Conservation (phyloP, 2,888 invertebrate genomes). For the Lasioglossum morio region DNA sequence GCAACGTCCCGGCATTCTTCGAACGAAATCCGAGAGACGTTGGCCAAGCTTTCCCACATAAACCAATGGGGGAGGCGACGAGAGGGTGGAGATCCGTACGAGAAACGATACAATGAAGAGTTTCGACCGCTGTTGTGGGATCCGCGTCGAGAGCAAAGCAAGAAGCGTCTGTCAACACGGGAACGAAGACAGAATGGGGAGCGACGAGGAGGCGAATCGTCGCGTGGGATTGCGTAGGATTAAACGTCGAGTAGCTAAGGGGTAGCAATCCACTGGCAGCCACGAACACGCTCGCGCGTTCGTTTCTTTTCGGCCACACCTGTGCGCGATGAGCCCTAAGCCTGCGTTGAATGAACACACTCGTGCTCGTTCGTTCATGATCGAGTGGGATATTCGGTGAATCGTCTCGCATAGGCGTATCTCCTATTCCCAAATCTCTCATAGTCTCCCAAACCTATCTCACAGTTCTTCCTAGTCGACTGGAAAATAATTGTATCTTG, state of each 20-base stretch:
- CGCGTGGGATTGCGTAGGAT: constrained; percentile 70
- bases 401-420: neutral
- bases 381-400: constrained; percentile 11
- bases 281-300: constrained; percentile 26
- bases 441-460: neutral
- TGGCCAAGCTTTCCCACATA: constrained; percentile 63
- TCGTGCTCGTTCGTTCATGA: constrained; percentile 21
- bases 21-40: constrained; percentile 52
- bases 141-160: constrained; percentile 49
- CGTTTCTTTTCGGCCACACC: constrained; percentile 49
- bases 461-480: neutral
- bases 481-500: no score
- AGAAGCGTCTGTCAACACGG: constrained; percentile 36
- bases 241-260: constrained; percentile 67
- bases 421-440: neutral
- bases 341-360: constrained; percentile 51
- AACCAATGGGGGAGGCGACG: constrained; percentile 41
- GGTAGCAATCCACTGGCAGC: constrained; percentile 58
- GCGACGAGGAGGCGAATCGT: constrained; percentile 22
- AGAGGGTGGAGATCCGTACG: constrained; percentile 53
- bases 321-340: constrained; percentile 49
- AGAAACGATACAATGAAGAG: constrained; percentile 66
- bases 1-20: constrained; percentile 42
- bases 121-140: constrained; percentile 66
- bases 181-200: constrained; percentile 29